A percentile compares a stretch with the other conserved stretches of the same genome.
Evolutionary conservation across 2,888 invertebrate species (phyloP).

Genomic region (Stenotaenia linearis): DNA sequence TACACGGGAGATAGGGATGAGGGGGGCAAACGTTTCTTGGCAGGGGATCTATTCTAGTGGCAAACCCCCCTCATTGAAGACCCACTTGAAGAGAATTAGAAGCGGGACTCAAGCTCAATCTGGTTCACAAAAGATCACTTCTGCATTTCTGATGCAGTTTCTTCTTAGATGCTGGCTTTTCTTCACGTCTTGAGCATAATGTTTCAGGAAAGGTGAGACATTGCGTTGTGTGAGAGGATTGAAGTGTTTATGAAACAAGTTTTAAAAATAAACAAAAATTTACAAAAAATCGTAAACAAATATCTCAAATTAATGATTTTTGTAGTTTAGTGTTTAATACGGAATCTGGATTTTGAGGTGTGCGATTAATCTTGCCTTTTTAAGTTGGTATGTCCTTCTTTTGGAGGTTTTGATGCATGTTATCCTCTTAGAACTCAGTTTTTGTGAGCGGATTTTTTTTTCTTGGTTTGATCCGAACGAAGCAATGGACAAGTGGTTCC

Average conservation of each 20-base stretch:
- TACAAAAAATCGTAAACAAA: neutral
- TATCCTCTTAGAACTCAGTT: neutral
- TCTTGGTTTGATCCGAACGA: neutral
- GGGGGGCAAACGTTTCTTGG: slow-evolving; percentile 24
- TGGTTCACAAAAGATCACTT: slow-evolving; percentile 21
- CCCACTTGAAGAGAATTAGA: slow-evolving; percentile 21
- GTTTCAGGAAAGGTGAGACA: slow-evolving; percentile 15
- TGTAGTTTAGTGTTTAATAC: neutral
- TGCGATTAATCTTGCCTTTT: neutral
- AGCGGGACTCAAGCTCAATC: slow-evolving; percentile 6
- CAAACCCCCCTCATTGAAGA: slow-evolving; percentile 22
- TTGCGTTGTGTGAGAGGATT: neutral
- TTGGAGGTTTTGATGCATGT: slow-evolving; percentile 1
- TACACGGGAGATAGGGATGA: slow-evolving; percentile 19
- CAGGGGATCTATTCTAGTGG: slow-evolving; percentile 26
- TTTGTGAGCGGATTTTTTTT: neutral
- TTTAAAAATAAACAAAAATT: neutral
- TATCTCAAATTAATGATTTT: neutral
- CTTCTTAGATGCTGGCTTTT: slow-evolving; percentile 14
- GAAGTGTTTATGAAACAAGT: neutral
- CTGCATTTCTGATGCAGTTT: slow-evolving; percentile 23
- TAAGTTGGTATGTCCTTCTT: neutral
- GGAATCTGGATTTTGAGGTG: neutral
- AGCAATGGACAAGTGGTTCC: slow-evolving; percentile 3
- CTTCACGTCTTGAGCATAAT: neutral